phyloP scores from a whole-genome alignment of 2,888 invertebrate genomes.

The Eupithecia pulchellata region DNA sequence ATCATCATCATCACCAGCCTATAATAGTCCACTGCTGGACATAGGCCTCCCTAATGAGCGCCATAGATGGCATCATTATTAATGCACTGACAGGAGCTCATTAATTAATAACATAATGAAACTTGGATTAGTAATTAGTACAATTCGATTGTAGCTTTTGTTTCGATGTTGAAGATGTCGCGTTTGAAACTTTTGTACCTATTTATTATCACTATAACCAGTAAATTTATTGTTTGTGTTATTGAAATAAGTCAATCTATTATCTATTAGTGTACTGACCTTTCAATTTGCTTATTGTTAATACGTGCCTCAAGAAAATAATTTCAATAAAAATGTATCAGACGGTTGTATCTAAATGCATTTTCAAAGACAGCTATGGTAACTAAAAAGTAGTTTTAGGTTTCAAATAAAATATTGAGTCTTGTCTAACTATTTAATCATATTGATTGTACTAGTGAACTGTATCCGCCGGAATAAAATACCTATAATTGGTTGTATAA shows the following conservation, averaged over 20 bases:
- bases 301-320: neutral
- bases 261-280: conserved; percentile 16
- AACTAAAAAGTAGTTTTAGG: neutral
- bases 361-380: neutral
- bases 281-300: neutral
- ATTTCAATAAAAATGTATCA: neutral
- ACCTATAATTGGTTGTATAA: neutral
- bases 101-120: too few species aligned
- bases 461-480: neutral
- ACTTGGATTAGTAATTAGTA: neutral
- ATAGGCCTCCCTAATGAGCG: too few species aligned
- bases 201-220: conserved; percentile 5
- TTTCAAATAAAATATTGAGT: neutral
- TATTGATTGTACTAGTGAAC: neutral
- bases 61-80: too few species aligned
- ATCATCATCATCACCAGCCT: too few species aligned
- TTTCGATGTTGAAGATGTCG: conserved; percentile 12
- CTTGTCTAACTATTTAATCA: neutral
- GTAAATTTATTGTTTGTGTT: conserved; percentile 3
- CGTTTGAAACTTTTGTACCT: conserved; percentile 6
- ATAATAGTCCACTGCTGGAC: too few species aligned
- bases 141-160: neutral
- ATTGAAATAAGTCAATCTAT: conserved; percentile 33
- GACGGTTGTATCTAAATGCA: neutral
- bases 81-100: too few species aligned